phyloP scores from a whole-genome alignment of 2,888 invertebrate species.

The Drosophila picticornis region DNA sequence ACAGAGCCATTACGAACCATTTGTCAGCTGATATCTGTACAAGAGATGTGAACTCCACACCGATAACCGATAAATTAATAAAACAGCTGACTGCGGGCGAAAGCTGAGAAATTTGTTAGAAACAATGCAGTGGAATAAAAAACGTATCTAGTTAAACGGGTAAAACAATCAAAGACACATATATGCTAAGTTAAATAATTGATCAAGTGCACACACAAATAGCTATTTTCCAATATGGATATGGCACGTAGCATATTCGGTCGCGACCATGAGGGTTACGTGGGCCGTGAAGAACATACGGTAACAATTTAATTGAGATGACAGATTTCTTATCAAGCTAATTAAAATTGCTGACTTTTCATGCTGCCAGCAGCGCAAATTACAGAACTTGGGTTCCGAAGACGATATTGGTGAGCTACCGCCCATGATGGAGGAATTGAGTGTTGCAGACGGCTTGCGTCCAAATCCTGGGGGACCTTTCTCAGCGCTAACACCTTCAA shows the following conservation, averaged over 20 bases:
- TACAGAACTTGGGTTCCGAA: slow-evolving; percentile 92
- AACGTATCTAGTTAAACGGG: background rate
- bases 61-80: slow-evolving; percentile 20
- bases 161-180: slow-evolving; percentile 9
- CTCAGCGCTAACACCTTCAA: slow-evolving; percentile 96
- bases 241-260: slow-evolving; percentile 96
- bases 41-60: background rate
- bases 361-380: slow-evolving; percentile 88
- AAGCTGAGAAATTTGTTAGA: slow-evolving; percentile 44
- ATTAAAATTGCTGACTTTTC: slow-evolving; percentile 52
- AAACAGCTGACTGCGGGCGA: slow-evolving; percentile 51
- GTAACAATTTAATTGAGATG: slow-evolving; percentile 85
- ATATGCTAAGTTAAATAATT: slow-evolving; percentile 23
- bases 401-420: slow-evolving; percentile 88
- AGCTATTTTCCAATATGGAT: slow-evolving; percentile 89
- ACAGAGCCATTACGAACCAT: background rate
- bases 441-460: slow-evolving; percentile 89
- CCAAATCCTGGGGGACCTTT: slow-evolving; percentile 96
- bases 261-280: slow-evolving; percentile 95
- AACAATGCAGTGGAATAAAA: slow-evolving; percentile 39
- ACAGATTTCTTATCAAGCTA: slow-evolving; percentile 60
- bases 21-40: slow-evolving; percentile 5
- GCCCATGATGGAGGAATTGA: slow-evolving; percentile 89
- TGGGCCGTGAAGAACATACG: slow-evolving; percentile 93
- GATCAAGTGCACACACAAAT: slow-evolving; percentile 21